Conservation (phyloP, 2,113 vertebrate genomes). For the Charina bottae region DNA sequence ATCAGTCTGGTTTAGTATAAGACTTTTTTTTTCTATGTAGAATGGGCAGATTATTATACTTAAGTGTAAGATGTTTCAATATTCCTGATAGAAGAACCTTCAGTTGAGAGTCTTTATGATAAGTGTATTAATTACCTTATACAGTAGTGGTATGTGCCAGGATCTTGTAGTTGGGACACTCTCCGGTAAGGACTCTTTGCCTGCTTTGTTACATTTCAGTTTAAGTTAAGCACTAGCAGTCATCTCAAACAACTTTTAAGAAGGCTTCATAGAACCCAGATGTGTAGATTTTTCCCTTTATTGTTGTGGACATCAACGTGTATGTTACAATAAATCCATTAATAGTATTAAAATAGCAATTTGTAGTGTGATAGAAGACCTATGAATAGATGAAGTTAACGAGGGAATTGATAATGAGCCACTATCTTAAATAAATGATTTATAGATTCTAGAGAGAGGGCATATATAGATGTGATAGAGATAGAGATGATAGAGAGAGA, state of each 20-base stretch:
- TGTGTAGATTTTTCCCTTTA: not conserved
- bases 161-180: not conserved
- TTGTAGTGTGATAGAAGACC: not conserved
- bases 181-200: not conserved
- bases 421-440: not conserved
- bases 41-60: not conserved
- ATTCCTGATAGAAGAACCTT: not conserved
- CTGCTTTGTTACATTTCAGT: not conserved
- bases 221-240: not conserved
- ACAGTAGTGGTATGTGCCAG: not conserved
- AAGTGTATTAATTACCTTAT: not conserved
- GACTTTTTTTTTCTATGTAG: not conserved
- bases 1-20: not conserved
- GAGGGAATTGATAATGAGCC: not conserved
- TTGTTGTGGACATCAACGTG: not conserved
- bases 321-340: not conserved
- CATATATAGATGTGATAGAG: not conserved
- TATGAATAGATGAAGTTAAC: not conserved
- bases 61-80: not conserved
- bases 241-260: not conserved
- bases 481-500: not conserved
- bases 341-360: not conserved
- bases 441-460: not conserved
- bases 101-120: not conserved
- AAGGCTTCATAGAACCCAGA: not conserved